Percentiles rank a stretch among this genome's conserved stretches.
These are phyloP conservation scores for Pungitius pungitius DNA, from an alignment of 2,113 vertebrate genomes.

Conservation along the genomic window DNA sequence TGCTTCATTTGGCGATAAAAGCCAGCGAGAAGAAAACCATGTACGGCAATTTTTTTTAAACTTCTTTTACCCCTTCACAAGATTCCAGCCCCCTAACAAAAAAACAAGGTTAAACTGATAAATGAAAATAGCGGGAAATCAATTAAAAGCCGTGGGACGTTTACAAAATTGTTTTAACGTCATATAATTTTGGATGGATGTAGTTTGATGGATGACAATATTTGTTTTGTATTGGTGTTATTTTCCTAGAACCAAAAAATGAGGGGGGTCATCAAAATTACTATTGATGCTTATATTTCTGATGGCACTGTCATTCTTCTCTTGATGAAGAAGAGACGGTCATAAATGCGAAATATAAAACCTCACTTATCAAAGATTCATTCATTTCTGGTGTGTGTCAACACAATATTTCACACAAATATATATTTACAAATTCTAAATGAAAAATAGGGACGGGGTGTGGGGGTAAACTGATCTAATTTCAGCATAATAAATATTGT, in stretches of 20 bases:
- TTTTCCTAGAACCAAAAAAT: constrained; percentile 55
- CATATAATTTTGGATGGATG: constrained; percentile 66
- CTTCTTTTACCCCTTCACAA: constrained; percentile 73
- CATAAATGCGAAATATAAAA: background rate
- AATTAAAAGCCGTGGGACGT: constrained; percentile 83
- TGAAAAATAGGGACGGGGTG: background rate
- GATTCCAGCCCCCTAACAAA: constrained; percentile 52
- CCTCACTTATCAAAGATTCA: constrained; percentile 30
- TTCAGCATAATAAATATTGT: constrained; percentile 74
- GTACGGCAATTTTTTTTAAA: constrained; percentile 54
- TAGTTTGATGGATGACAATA: constrained; percentile 68
- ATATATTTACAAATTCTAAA: constrained; percentile 41
- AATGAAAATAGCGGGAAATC: constrained; percentile 68
- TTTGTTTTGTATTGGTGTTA: constrained; percentile 51
- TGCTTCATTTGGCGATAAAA: constrained; percentile 93
- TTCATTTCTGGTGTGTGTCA: constrained; percentile 25
- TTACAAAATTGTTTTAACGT: constrained; percentile 77
- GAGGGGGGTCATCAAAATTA: background rate
- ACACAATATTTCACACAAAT: constrained; percentile 55
- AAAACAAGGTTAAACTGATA: constrained; percentile 63
- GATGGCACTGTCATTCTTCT: constrained; percentile 10
- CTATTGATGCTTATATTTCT: constrained; percentile 16
- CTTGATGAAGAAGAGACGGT: constrained; percentile 3
- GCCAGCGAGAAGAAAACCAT: constrained; percentile 76
- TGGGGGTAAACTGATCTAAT: constrained; percentile 59